Evolutionary conservation across 2,888 invertebrate genomes (phyloP).

Genomic region (Melikaiella ostensackeni): DNA sequence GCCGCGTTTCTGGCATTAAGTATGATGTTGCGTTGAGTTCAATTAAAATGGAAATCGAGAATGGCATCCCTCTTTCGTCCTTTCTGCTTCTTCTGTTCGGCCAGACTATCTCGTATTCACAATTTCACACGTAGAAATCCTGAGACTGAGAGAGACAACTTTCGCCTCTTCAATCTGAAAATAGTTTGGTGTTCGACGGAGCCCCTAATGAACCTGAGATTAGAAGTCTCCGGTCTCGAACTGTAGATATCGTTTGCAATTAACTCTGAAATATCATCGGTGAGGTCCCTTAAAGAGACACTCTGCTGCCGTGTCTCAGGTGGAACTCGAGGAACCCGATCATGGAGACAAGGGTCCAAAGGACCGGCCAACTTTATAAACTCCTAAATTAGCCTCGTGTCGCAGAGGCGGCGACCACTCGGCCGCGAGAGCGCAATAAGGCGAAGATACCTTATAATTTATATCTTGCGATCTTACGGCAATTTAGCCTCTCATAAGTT

Average conservation of each 20-base stretch:
- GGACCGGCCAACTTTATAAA: conserved; percentile 64
- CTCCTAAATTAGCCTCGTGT: conserved; percentile 44
- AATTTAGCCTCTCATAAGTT: background rate
- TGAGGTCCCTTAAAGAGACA: conserved; percentile 62
- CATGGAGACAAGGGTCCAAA: conserved; percentile 61
- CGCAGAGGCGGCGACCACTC: background rate
- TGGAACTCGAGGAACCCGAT: conserved; percentile 53
- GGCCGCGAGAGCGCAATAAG: background rate
- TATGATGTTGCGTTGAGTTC: conserved; percentile 76
- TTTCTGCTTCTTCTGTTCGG: conserved; percentile 33
- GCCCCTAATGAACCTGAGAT: conserved; percentile 73
- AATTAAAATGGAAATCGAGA: conserved; percentile 76
- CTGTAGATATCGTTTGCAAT: conserved; percentile 72
- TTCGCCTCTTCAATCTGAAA: conserved; percentile 55
- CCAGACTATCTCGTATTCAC: conserved; percentile 36
- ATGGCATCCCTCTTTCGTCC: conserved; percentile 48
- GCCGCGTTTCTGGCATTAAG: conserved; percentile 74
- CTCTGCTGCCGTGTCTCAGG: conserved; percentile 49
- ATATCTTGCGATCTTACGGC: background rate
- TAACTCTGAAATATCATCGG: conserved; percentile 75
- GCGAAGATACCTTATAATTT: background rate
- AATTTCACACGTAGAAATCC: conserved; percentile 31
- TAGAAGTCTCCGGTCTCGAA: conserved; percentile 67
- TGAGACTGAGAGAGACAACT: background rate
- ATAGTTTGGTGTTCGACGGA: conserved; percentile 60